Evolutionary conservation across 2,888 invertebrate species (phyloP).

Genomic region (Parascotia fuliginaria): DNA sequence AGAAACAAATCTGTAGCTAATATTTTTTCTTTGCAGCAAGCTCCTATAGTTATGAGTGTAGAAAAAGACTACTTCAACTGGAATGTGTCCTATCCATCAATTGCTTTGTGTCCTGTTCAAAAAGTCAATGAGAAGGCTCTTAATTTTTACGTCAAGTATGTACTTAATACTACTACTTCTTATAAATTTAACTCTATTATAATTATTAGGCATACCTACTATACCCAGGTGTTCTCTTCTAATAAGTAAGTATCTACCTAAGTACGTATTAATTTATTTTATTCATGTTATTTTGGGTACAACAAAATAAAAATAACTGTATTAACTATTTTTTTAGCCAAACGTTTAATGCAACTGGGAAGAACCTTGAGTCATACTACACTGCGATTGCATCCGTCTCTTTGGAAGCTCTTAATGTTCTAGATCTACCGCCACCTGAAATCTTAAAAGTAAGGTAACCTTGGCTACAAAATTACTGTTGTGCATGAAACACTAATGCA

Average conservation of each 20-base stretch:
- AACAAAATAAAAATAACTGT: too few relatives aligned
- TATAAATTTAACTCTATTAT: too few relatives aligned
- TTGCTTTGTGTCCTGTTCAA: slow-evolving; percentile 87
- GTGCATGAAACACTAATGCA: too few relatives aligned
- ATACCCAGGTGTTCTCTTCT: too few relatives aligned
- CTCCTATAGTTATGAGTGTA: slow-evolving; percentile 89
- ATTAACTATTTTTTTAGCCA: slow-evolving; percentile 33
- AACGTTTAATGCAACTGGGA: slow-evolving; percentile 45
- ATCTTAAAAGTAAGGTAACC: slow-evolving; percentile 44
- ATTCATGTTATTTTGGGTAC: too few relatives aligned
- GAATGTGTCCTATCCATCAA: slow-evolving; percentile 89
- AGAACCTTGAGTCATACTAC: slow-evolving; percentile 51
- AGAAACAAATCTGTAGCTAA: neutral
- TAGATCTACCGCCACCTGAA: slow-evolving; percentile 52
- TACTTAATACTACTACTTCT: too few relatives aligned
- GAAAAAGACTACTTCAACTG: slow-evolving; percentile 89
- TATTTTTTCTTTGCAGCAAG: slow-evolving; percentile 68
- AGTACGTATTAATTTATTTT: too few relatives aligned
- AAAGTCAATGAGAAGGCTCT: slow-evolving; percentile 79
- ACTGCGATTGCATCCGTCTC: slow-evolving; percentile 54
- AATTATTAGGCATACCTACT: too few relatives aligned
- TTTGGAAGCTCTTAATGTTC: slow-evolving; percentile 52
- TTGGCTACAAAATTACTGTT: too few relatives aligned
- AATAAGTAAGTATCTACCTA: too few relatives aligned
- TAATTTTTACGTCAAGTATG: slow-evolving; percentile 56